These are phyloP conservation scores for Cryptoblepharus egeriae DNA, from an alignment of 2,797 vertebrate species.

Conservation along the genomic window DNA sequence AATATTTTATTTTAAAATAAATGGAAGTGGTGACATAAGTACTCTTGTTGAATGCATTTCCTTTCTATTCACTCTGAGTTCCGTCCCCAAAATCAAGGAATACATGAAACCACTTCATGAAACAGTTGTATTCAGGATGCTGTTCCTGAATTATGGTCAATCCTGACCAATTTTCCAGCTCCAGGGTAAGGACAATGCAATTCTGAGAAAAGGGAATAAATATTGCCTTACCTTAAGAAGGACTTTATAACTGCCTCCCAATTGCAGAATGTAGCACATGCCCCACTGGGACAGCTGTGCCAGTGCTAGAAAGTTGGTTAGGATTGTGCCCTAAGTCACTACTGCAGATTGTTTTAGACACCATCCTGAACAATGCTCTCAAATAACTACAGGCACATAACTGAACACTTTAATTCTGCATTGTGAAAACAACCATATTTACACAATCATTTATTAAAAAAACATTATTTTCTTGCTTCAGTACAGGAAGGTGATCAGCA, in stretches of 20 bases:
- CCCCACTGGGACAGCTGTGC: too few species aligned
- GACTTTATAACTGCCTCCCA: too few species aligned
- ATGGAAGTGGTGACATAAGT: not conserved
- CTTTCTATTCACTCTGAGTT: too few species aligned
- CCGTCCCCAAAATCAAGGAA: not conserved
- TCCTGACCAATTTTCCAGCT: too few species aligned
- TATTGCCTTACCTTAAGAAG: too few species aligned
- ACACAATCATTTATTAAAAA: too few species aligned
- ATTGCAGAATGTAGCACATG: too few species aligned
- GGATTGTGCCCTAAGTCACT: too few species aligned
- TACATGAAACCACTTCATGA: not conserved
- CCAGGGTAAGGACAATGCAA: too few species aligned
- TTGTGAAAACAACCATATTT: not conserved
- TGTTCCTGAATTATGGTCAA: too few species aligned
- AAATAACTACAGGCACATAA: not conserved
- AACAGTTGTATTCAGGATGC: not conserved
- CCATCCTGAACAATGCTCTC: not conserved
- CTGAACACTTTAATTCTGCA: not conserved
- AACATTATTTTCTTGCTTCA: not conserved
- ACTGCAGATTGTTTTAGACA: not conserved
- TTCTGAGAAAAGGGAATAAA: too few species aligned
- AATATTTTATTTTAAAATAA: not conserved
- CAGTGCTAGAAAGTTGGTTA: too few species aligned
- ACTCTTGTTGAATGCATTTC: not conserved
- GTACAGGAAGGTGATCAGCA: fast-evolving